A percentile compares a stretch with the other conserved stretches of the same genome.
Conservation (phyloP, 1,140 invertebrate genomes). For the Cotesia glomerata region DNA sequence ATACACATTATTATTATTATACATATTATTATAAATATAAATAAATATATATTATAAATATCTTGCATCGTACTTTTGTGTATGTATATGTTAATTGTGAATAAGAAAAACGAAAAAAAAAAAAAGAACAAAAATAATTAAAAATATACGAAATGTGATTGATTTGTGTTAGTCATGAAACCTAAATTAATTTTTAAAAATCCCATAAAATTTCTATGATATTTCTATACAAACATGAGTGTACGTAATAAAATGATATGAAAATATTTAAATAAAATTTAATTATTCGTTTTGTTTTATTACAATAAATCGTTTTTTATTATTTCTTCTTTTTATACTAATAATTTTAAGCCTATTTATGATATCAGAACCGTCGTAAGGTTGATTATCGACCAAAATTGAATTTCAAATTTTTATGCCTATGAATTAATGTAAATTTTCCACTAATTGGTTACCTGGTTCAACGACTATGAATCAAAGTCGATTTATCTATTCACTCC, state of each 20-base stretch:
- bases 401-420: too few species aligned
- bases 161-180: slow-evolving; percentile 37
- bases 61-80: not conserved
- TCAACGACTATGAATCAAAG: too few species aligned
- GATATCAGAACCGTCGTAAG: too few species aligned
- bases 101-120: not conserved
- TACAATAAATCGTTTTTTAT: not conserved
- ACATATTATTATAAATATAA: slow-evolving; percentile 19
- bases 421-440: too few species aligned
- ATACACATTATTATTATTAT: slow-evolving; percentile 14
- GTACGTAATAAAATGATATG: slow-evolving; percentile 54
- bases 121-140: slow-evolving; percentile 6
- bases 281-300: slow-evolving; percentile 9
- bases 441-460: too few species aligned
- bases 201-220: slow-evolving; percentile 56
- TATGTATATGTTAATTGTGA: slow-evolving; percentile 9
- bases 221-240: slow-evolving; percentile 58
- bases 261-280: not conserved
- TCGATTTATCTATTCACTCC: too few species aligned
- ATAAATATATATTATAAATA: slow-evolving; percentile 3
- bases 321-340: not conserved
- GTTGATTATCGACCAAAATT: too few species aligned
- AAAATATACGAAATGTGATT: too few species aligned
- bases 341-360: too few species aligned
- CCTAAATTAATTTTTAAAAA: slow-evolving; percentile 39